Evolutionary conservation across 2,113 vertebrate genomes (phyloP), one percentile per base, ranked within the genome.

Genomic region (Odocoileus hemionus): DNA sequence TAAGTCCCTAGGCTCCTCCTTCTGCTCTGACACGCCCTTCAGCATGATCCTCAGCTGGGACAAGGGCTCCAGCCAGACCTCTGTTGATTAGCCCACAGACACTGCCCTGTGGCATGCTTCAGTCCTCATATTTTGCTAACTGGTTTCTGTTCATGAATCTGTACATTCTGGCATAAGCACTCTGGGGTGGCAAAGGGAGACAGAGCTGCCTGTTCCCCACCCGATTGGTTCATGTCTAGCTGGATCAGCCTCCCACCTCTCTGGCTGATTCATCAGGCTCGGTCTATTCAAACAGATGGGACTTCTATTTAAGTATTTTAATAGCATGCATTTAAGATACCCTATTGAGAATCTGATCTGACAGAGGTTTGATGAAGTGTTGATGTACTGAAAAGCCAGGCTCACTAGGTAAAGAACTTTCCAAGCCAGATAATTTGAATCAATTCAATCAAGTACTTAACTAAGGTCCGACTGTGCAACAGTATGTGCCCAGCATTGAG

Each of bases 301-400:
- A 98, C 98, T 98, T 98, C 98, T 98, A 99, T 98, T 98, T 98
- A 98, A 86, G 58, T 98, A 98, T 98, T 98, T 98, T 95, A 99
- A 98, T 98, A 94, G 97, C 97, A 98, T 98, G 83, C 96, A 98
- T 97, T 97, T 97, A 98, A 97, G 97, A 98, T 96, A 94, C 89
- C 96, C 97, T 98, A 85, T 97, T 98, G 97, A 97, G 98, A 98
- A 91, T 85, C 92, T 92, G 86, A 98, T 96, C 95, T 98, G 96
- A 97, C 96, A 98, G 94, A 95, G 86, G 91, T 96, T 97, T 98
- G 96, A 97, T 91, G 90, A 97, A 96, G 94, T 86, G 93, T 82
- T 89, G 94, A 97, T 95, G 55, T 95, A 54, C 93, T 80, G 86
- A 96, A 87, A 96, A 98, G 91, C 61, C 78, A 97, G 93, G 76